Conservation (phyloP, 2,888 invertebrate genomes). For the Megalurothrips usitatus region DNA sequence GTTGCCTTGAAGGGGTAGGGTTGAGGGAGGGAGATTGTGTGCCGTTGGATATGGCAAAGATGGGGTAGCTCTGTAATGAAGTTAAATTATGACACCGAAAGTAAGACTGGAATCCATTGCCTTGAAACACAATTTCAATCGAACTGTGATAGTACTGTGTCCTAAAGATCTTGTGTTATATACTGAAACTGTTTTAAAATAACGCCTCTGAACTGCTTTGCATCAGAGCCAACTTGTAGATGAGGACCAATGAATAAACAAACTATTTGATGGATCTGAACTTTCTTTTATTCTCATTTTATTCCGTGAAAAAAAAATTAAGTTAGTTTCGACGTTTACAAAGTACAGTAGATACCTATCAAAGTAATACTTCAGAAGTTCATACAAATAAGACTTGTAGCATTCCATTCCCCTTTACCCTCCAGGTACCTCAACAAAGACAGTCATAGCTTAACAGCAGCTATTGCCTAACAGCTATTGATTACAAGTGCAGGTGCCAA, state of each 20-base stretch:
- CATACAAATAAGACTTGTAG: constrained; percentile 9
- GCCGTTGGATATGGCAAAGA: no score
- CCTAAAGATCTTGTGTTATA: background rate
- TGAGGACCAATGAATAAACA: no score
- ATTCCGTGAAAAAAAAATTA: background rate
- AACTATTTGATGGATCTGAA: background rate
- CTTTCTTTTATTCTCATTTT: background rate
- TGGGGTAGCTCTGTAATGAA: no score
- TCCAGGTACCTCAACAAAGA: background rate
- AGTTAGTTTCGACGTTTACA: background rate
- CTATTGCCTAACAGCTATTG: background rate
- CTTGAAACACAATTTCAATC: no score
- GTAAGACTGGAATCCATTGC: no score
- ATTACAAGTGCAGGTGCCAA: background rate
- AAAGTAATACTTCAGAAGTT: constrained; percentile 1
- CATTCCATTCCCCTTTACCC: background rate
- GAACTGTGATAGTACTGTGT: no score
- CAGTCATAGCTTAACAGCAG: background rate
- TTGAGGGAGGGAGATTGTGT: no score
- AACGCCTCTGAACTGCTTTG: no score
- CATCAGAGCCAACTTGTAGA: no score
- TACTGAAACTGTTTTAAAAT: background rate
- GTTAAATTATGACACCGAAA: no score
- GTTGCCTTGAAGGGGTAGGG: no score
- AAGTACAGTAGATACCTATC: background rate